Evolutionary conservation across 1,140 invertebrate species (phyloP).

Genomic region (Apolygus lucorum): DNA sequence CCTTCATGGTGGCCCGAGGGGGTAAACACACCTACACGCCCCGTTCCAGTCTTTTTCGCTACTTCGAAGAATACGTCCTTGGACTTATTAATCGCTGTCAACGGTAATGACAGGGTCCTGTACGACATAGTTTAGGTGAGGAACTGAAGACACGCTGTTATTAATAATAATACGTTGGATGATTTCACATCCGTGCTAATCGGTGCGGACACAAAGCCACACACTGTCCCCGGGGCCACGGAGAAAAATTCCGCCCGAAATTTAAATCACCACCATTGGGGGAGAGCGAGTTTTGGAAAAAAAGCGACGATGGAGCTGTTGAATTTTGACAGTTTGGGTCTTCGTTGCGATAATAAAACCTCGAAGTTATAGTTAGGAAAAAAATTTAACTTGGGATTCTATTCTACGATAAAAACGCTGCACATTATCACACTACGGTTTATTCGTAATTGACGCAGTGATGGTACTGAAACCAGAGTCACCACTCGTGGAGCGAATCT

Average conservation of each 20-base stretch:
- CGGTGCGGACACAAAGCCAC: not conserved
- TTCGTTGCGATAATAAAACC: too few species aligned
- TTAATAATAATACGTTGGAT: not conserved
- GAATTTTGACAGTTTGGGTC: not conserved
- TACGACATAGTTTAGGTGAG: not conserved
- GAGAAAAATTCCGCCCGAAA: too few species aligned
- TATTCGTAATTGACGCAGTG: too few species aligned
- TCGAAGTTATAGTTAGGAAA: too few species aligned
- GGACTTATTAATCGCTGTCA: not conserved
- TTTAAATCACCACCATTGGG: too few species aligned
- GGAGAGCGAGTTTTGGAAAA: too few species aligned
- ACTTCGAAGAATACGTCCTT: not conserved
- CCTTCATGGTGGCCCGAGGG: not conserved
- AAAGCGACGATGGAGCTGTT: not conserved
- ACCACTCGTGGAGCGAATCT: too few species aligned
- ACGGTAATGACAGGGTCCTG: not conserved
- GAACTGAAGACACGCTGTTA: not conserved
- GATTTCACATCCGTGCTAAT: not conserved
- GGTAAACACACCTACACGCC: not conserved
- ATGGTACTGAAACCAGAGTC: too few species aligned
- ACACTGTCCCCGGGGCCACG: not conserved
- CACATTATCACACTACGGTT: too few species aligned
- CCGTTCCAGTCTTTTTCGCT: not conserved
- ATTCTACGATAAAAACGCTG: too few species aligned
- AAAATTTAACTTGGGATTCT: too few species aligned